Percentiles rank a stretch among this genome's conserved stretches.
phyloP scores from a whole-genome alignment of 2,113 vertebrate species.

The Eolophus roseicapilla region DNA sequence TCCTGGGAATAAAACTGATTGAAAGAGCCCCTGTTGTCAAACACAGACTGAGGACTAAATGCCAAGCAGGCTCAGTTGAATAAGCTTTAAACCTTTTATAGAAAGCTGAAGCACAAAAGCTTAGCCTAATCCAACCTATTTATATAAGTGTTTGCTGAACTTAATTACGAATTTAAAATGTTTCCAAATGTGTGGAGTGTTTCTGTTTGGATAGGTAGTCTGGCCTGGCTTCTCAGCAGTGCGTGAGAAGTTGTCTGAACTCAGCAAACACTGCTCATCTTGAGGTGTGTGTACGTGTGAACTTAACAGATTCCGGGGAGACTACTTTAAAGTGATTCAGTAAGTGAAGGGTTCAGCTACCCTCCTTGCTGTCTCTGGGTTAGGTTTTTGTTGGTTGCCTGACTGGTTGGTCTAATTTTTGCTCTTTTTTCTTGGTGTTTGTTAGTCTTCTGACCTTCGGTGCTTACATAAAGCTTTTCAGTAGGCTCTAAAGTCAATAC shows the following conservation, averaged over 20 bases:
- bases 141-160: background rate
- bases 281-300: background rate
- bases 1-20: background rate
- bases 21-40: background rate
- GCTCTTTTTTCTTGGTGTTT: background rate
- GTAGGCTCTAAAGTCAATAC: background rate
- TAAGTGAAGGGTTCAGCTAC: background rate
- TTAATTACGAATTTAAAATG: background rate
- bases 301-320: background rate
- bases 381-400: background rate
- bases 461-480: fast-evolving
- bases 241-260: background rate
- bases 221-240: background rate
- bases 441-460: background rate
- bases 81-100: background rate
- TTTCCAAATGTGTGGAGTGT: background rate
- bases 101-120: background rate
- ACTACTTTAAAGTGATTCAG: background rate
- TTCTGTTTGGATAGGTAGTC: background rate
- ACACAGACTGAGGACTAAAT: background rate
- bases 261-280: background rate
- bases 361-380: background rate
- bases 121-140: background rate
- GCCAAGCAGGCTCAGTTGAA: background rate
- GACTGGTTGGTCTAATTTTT: background rate